These are phyloP conservation scores for Hystrix cristata DNA, from an alignment of 2,113 vertebrate genomes.

Conservation along the genomic window DNA sequence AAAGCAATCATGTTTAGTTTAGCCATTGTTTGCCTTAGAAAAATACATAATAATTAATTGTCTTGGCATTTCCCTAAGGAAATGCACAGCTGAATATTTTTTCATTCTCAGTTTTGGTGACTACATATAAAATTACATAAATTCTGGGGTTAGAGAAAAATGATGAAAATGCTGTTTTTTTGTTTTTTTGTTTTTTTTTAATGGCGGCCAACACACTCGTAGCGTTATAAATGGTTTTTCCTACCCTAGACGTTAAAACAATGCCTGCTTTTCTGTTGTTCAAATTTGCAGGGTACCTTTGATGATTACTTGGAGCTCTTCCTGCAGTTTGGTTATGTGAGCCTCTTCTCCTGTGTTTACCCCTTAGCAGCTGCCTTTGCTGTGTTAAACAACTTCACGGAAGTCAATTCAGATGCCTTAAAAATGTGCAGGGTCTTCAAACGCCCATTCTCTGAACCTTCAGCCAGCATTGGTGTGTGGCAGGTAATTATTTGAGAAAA, in stretches of 20 bases:
- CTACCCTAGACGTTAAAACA: not conserved
- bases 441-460: conserved; percentile 96
- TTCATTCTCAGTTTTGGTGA: conserved; percentile 34
- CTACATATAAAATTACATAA: conserved; percentile 7
- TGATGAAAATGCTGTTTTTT: not conserved
- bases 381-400: conserved; percentile 97
- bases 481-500: conserved; percentile 90
- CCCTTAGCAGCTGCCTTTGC: conserved; percentile 97
- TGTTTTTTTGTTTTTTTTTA: not conserved
- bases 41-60: not conserved
- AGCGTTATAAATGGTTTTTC: not conserved
- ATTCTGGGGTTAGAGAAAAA: not conserved
- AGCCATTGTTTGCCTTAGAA: not conserved
- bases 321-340: conserved; percentile 98
- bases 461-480: conserved; percentile 96
- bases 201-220: not conserved
- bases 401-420: conserved; percentile 97
- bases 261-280: conserved; percentile 40
- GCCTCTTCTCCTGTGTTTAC: conserved; percentile 98
- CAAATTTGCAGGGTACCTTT: conserved; percentile 94
- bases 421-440: conserved; percentile 98
- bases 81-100: not conserved
- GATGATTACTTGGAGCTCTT: conserved; percentile 99
- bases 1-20: not conserved
- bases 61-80: not conserved